Conservation (phyloP, 2,797 vertebrate species). For the Thamnophis elegans region DNA sequence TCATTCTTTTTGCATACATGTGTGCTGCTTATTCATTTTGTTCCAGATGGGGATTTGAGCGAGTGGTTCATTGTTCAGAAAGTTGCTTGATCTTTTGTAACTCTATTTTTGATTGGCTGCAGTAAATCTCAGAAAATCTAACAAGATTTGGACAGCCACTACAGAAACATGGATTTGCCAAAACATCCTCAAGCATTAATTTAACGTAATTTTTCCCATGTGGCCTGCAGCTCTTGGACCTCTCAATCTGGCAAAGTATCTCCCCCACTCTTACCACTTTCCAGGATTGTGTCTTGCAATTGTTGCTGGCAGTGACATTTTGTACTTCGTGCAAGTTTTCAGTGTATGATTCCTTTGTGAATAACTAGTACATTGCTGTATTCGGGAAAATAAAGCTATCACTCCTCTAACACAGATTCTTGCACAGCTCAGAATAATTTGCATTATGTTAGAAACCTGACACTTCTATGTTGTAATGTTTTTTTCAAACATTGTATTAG, state of each 20-base stretch:
- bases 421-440: background rate
- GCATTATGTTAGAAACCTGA: background rate
- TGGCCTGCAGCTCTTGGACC: background rate
- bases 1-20: background rate
- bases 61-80: background rate
- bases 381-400: background rate
- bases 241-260: background rate
- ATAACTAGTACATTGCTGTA: background rate
- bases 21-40: background rate
- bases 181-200: background rate
- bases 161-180: background rate
- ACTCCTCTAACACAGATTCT: background rate
- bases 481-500: background rate
- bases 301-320: background rate
- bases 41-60: background rate
- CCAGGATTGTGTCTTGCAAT: background rate
- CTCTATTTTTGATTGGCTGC: background rate
- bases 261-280: background rate
- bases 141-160: background rate
- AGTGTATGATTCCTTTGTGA: background rate
- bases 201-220: background rate
- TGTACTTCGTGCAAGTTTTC: background rate
- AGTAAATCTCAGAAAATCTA: background rate
- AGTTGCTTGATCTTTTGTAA: background rate
- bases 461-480: background rate